Conservation (phyloP, 2,888 invertebrate genomes). For the Oegoconia quadripuncta region DNA sequence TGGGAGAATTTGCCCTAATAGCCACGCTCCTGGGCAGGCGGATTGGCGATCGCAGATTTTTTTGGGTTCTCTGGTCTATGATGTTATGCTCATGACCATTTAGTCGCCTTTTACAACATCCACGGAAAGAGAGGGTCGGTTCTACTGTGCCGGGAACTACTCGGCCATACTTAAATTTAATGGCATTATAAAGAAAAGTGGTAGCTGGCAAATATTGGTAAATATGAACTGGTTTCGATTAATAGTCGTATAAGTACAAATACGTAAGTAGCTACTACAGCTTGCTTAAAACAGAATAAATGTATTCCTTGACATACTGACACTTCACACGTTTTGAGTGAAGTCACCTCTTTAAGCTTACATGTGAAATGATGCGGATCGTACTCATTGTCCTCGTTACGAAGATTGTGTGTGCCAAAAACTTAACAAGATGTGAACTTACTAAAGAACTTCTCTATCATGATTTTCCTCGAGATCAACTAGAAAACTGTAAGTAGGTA, state of each 20-base stretch:
- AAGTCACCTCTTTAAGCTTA: constrained; percentile 24
- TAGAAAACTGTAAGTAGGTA: constrained; percentile 46
- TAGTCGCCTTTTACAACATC: too few relatives aligned
- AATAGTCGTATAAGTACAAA: constrained; percentile 29
- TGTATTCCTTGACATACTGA: constrained; percentile 36
- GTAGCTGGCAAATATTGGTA: constrained; percentile 7
- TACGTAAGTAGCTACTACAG: too few relatives aligned
- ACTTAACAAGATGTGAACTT: constrained; percentile 40
- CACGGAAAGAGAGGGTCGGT: too few relatives aligned
- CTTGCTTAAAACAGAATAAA: too few relatives aligned
- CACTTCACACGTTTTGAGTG: constrained; percentile 13
- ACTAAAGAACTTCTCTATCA: constrained; percentile 35
- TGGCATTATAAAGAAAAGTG: background rate
- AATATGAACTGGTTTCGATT: constrained; percentile 32
- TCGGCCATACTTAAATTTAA: too few relatives aligned
- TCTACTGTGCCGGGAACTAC: too few relatives aligned
- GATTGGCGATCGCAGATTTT: too few relatives aligned
- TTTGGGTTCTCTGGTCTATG: too few relatives aligned
- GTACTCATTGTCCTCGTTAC: constrained; percentile 15
- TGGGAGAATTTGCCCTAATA: too few relatives aligned
- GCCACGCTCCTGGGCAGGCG: too few relatives aligned
- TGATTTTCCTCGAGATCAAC: constrained; percentile 39
- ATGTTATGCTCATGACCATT: too few relatives aligned
- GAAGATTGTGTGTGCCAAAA: constrained; percentile 13
- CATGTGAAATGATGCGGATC: constrained; percentile 31